Evolutionary conservation across 2,797 vertebrate genomes (phyloP).

Genomic region (Pampus argenteus): DNA sequence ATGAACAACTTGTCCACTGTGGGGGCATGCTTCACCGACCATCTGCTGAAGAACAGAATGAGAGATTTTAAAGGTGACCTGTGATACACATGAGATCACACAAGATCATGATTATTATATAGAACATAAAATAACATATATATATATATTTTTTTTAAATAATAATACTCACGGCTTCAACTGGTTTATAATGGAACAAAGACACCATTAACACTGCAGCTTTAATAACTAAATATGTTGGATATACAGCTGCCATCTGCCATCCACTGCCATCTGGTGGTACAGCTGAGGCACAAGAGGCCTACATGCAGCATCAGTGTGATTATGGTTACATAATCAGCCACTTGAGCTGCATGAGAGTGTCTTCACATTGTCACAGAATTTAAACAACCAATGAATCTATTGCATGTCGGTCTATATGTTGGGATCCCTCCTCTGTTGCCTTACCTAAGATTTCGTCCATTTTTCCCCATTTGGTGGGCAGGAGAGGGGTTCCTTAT

Average conservation of each 20-base stretch:
- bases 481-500: too few relatives aligned
- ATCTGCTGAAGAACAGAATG: constrained; percentile 87
- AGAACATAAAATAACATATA: not conserved
- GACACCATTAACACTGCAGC: not conserved
- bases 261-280: constrained; percentile 79
- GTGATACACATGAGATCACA: not conserved
- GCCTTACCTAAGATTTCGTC: not conserved
- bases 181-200: not conserved
- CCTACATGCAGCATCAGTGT: not conserved
- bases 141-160: too few relatives aligned
- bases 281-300: constrained; percentile 3
- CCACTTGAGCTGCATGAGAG: not conserved
- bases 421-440: not conserved
- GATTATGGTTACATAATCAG: constrained; percentile 41
- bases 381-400: not conserved
- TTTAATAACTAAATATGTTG: not conserved
- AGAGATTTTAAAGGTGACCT: constrained; percentile 59
- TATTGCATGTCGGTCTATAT: too few relatives aligned
- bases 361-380: constrained; percentile 12
- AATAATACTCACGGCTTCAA: not conserved
- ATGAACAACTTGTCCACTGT: constrained; percentile 87
- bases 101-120: not conserved
- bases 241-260: too few relatives aligned
- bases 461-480: too few relatives aligned
- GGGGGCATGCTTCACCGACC: constrained; percentile 86